These are phyloP conservation scores for Julus scandinavius DNA, from an alignment of 2,888 invertebrate genomes.

Conservation along the genomic window DNA sequence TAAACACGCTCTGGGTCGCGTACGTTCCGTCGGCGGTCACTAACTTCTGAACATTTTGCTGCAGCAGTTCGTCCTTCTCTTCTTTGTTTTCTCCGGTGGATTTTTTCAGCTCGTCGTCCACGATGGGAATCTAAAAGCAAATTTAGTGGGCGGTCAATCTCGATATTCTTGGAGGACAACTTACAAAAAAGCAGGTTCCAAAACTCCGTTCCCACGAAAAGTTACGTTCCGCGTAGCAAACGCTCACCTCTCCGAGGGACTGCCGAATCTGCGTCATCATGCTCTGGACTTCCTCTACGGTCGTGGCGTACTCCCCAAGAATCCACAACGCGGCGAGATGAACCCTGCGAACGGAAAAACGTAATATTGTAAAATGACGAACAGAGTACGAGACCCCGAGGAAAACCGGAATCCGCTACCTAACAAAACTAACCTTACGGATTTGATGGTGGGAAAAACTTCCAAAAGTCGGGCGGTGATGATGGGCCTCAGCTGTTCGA, in stretches of 20 bases:
- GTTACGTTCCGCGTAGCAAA: no score
- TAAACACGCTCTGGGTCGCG: slow-evolving; percentile 97
- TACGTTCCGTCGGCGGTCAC: slow-evolving; percentile 99
- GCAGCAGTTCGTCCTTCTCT: slow-evolving; percentile 67
- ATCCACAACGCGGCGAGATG: slow-evolving; percentile 97
- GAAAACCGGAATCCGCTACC: no score
- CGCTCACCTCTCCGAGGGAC: slow-evolving; percentile 75
- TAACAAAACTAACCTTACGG: slow-evolving; percentile 73
- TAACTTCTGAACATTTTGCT: slow-evolving; percentile 71
- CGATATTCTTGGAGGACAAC: not conserved
- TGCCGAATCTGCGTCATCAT: slow-evolving; percentile 82
- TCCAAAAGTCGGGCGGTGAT: slow-evolving; percentile 85
- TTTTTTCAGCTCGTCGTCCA: slow-evolving; percentile 74
- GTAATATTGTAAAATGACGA: no score
- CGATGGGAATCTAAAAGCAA: slow-evolving; percentile 70
- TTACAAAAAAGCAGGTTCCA: no score
- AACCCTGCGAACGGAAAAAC: slow-evolving; percentile 73
- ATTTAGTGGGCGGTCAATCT: not conserved
- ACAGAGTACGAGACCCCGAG: no score
- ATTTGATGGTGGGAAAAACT: slow-evolving; percentile 85
- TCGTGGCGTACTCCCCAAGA: slow-evolving; percentile 92
- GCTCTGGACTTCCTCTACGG: slow-evolving; percentile 78
- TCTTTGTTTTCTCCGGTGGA: slow-evolving; percentile 77
- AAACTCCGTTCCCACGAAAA: no score
- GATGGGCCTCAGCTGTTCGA: slow-evolving; percentile 80